Base-by-base conservation (phyloP, 2,113 vertebrate species). In the Petrocephalus zakoni region DNA sequence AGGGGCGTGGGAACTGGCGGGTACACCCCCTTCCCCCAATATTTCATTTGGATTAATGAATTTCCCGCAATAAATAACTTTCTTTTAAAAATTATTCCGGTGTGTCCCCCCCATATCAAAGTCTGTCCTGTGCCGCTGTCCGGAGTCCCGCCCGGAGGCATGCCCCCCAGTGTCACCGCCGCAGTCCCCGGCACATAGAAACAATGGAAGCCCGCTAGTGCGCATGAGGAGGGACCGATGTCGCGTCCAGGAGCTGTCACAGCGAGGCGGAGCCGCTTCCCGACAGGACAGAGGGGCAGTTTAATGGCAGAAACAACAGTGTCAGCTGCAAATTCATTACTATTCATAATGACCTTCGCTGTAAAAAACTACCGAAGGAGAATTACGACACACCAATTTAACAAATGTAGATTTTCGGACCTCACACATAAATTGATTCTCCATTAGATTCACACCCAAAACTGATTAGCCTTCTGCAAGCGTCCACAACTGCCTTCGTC, bases 211-310 rank as follows among this genome's bases (percentile, higher is more conserved):
- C 8, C 25, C 11, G 29, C 68, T 86, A 11, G 68, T 86, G 68
- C 72, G n/a, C 52, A 88, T 78, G 13, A 82, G 22, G n/a, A 56
- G 34, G 42, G 87, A 86, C 47, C 61, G 85, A 88, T 86, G 84
- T 85, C 78, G 61, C 87, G 64, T 84, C 55, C 82, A 15, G 47
- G 72, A 88, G 0, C 85, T 88, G 87, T 82, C 88, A 86, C 64
- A 37, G 85, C 55, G 34, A 82, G 88, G 58, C 75, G 85, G 86
- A 83, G 86, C 53, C 85, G 75, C 56, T 15, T 13, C 61, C 51
- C 11, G 53, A 5, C 29, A 55, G 17, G 47, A 81, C 68, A 29
- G 5, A 75, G 13, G 49, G 42, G 49, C 87, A 10, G 21, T 68
- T 13, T 72, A 49, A 52, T 49, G 61, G 68, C 13, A 75, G 64